Conservation (phyloP, 2,888 invertebrate genomes). For the Drosophila ezoana region DNA sequence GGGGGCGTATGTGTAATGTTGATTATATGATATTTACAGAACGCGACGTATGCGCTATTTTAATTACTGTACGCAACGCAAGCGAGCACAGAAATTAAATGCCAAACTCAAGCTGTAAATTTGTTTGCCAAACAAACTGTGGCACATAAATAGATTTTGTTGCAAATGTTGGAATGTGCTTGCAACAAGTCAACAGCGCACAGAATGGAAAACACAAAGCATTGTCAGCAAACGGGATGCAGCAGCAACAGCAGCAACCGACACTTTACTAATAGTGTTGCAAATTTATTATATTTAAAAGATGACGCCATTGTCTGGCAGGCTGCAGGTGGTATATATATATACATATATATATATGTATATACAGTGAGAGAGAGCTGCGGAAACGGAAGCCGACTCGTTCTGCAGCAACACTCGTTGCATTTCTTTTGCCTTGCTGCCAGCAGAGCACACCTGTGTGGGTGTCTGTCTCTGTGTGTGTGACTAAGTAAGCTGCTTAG, state of each 20-base stretch:
- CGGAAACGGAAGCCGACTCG: constrained; percentile 38
- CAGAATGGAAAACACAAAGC: constrained; percentile 8
- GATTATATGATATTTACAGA: constrained; percentile 34
- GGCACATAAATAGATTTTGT: neutral
- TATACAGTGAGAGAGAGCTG: neutral
- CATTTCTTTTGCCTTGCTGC: constrained; percentile 3
- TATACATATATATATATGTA: too few species aligned
- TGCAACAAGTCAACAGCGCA: constrained; percentile 12
- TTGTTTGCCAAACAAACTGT: constrained; percentile 2
- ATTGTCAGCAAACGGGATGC: constrained; percentile 5
- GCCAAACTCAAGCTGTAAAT: constrained; percentile 1
- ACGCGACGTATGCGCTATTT: constrained; percentile 37
- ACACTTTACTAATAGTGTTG: constrained; percentile 44
- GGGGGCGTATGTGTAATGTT: constrained; percentile 25
- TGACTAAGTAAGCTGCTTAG: constrained; percentile 17
- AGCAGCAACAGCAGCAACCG: constrained; percentile 1
- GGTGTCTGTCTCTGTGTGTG: constrained; percentile 2
- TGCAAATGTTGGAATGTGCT: constrained; percentile 1
- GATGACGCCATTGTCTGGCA: constrained; percentile 39
- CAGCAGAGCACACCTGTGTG: neutral
- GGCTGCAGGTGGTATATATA: constrained; percentile 9
- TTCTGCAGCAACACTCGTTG: constrained; percentile 24
- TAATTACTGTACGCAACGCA: constrained; percentile 39
- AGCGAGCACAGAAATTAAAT: constrained; percentile 15
- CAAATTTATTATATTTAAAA: constrained; percentile 49